phyloP scores from a whole-genome alignment of 2,888 invertebrate species.

The Pristionchus arcanus region DNA sequence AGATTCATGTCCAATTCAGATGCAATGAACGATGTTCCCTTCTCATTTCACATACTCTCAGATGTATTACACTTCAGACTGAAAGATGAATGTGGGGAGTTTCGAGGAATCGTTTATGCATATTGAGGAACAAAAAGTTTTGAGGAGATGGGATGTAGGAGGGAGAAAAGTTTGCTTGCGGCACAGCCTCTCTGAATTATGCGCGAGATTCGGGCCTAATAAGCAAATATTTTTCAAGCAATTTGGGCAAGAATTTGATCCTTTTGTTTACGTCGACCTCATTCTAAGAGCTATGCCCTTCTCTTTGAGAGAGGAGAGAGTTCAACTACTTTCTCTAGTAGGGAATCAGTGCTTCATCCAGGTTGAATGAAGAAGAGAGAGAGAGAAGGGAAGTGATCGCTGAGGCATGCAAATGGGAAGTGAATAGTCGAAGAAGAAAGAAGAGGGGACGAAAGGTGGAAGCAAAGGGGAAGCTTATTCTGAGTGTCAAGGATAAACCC shows the following conservation, averaged over 20 bases:
- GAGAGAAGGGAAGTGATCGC: slow-evolving; percentile 30
- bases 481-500: slow-evolving; percentile 44
- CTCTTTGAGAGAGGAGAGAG: background rate
- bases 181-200: background rate
- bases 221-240: slow-evolving; percentile 8
- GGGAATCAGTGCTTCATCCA: slow-evolving; percentile 34
- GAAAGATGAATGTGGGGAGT: background rate
- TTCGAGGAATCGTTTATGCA: background rate
- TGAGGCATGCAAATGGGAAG: slow-evolving; percentile 49
- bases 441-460: slow-evolving; percentile 31
- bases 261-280: background rate
- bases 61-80: background rate
- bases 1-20: slow-evolving; percentile 1
- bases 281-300: slow-evolving; percentile 10
- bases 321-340: background rate
- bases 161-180: background rate
- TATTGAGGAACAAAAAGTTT: background rate
- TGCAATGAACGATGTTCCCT: slow-evolving; percentile 8
- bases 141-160: background rate
- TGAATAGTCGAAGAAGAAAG: slow-evolving; percentile 46
- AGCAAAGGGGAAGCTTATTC: slow-evolving; percentile 19
- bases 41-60: background rate
- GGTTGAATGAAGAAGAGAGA: background rate
- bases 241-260: background rate
- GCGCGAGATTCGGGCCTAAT: slow-evolving; percentile 14